Base-by-base conservation (phyloP, 2,888 invertebrate genomes). In the Pterostichus niger region DNA sequence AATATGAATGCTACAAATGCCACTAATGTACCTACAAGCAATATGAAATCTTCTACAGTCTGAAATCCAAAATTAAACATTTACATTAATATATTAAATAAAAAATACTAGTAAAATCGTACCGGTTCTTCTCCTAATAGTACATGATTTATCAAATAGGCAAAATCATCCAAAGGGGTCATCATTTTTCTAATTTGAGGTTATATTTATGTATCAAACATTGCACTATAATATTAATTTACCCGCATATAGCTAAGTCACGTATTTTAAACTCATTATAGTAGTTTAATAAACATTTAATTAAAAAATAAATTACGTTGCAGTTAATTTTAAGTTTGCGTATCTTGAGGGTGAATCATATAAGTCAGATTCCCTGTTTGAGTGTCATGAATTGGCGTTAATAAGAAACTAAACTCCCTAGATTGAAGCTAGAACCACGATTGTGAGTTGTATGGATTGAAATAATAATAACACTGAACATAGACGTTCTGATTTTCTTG, bases 1-100 rank as follows among this genome's bases (percentile, higher is more conserved):
- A 93, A 88, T 83, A 93, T 91, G 87, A 93, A 93, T 33, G 93
- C 93, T 84, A 93, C 90, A 87, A 93, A 93, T 71, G 93, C 93
- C 83, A 93, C 93, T 85, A 93, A 86, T 40, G 93, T 93, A 40
- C 93, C 93, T 85, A 93, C 90, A 59, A 93, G 89, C 75, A 93
- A 88, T 84, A 93, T 93, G 85, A 93, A 92, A 88, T 93, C 93
- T 89, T 93, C 93, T 77, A 93, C 91, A 13, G 92, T 92, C 93
- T 93, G 87, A 40, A 88, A 85, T 87, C 86, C 76, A 84, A 52
- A 77, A 75, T 40, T 40, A 9, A 40, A 7, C 40, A 40, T 24
- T 2, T 1, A 24, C 46, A 79, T 13, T 5, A 73, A 6, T 11
- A 33, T 49, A 52, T 52, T 13, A 6, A 33, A 31, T 6, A n/a